Evolutionary conservation across 1,140 invertebrate species (phyloP), one percentile per base, ranked within the genome.

Genomic region (Ceratosolen fusciceps): DNA sequence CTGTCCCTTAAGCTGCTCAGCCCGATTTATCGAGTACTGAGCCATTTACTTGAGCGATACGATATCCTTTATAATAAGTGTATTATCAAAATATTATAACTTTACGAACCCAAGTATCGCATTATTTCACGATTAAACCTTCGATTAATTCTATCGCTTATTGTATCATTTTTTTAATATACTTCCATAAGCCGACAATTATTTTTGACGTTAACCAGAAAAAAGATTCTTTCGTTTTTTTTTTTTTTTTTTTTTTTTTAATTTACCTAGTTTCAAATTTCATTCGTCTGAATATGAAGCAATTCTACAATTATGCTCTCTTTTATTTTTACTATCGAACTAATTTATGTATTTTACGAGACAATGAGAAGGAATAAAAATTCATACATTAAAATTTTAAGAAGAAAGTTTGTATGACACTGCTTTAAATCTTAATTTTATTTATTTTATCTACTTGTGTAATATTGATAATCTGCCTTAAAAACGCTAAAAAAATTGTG

Each of bases 381-480:
- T 24, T 21, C 24, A 8, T 72, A 54, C 21, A 75, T 68, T 37
- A 7, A 24, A 3, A 52, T 21, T 24, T 5, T 54, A 37, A 68
- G 10, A 26, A 65, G 12, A 67, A 67, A 54, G 16, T 67, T 67
- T 12, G 47, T 68, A n/a, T 67, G n/a, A 16, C n/a, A 43, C n/a
- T 2, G 10, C 0, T 76, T 58, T 24, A 0, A 26, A 77, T 52
- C 54, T 71, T 77, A 34, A 34, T 71, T 71, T 21, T 70, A 47
- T 26, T 14, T 2, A 56, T 76, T 76, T 31, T 67, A 62, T 62
- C 37, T 14, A 49, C 31, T 74, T n/a, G 1, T 74, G 67, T 74
- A 24, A 60, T 60, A 68, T 74, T 49, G 24, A 29, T 31, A 67
- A 79, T 65, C 58, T 73, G 71, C 70, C 58, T 79, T 74, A 79